phyloP scores from a whole-genome alignment of 2,888 invertebrate genomes.

The Halictus ligatus region DNA sequence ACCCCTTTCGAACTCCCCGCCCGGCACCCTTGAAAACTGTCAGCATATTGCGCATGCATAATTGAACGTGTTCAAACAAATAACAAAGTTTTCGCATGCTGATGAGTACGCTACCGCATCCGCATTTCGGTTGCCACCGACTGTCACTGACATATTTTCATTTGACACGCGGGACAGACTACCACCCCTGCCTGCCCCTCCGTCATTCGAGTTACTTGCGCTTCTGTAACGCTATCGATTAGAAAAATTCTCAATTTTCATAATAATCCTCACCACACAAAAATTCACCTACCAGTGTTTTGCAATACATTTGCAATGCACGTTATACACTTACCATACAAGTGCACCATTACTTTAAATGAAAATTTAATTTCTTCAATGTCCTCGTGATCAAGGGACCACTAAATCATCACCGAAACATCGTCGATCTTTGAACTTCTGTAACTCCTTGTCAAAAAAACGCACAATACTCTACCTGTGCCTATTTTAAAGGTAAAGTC shows the following conservation, averaged over 20 bases:
- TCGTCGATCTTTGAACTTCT: no score
- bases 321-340: no score
- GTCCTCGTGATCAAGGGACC: no score
- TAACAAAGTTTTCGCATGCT: constrained; percentile 83
- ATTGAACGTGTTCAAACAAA: constrained; percentile 83
- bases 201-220: constrained; percentile 16
- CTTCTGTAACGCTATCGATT: constrained; percentile 27
- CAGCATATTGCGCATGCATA: constrained; percentile 84
- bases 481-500: no score
- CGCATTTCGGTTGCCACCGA: constrained; percentile 77
- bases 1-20: constrained; percentile 43
- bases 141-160: constrained; percentile 82
- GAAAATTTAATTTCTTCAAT: no score
- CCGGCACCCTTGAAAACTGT: constrained; percentile 66
- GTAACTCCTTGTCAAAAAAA: no score
- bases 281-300: not conserved
- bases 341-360: no score
- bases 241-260: not conserved
- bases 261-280: not conserved
- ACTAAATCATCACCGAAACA: no score
- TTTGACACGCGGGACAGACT: constrained; percentile 71
- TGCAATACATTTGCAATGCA: no score
- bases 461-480: no score
- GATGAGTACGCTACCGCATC: constrained; percentile 76
- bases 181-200: not conserved